Conservation (phyloP, 64 coral and sea anemone species). For the Dendronephthya gigantea region DNA sequence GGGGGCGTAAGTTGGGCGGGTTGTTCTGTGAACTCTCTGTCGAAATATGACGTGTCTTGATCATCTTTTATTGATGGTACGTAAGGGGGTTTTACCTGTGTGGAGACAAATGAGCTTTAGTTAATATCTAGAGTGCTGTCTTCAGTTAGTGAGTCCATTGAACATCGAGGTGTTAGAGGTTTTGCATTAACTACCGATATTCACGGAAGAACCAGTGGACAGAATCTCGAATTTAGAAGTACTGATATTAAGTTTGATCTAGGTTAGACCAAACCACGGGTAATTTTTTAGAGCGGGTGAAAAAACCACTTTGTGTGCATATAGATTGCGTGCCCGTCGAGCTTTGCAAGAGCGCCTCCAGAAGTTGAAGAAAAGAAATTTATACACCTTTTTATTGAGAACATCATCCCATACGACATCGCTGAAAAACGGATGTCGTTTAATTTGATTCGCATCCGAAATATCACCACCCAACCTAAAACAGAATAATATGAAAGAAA, state of each 20-base stretch:
- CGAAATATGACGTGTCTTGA: slow-evolving; percentile 90
- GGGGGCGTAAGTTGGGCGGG: slow-evolving; percentile 65
- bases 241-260: too few relatives aligned
- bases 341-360: background rate
- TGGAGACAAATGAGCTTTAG: background rate
- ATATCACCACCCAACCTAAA: slow-evolving; percentile 67
- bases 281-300: too few relatives aligned
- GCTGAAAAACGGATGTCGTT: slow-evolving; percentile 56
- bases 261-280: too few relatives aligned
- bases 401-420: slow-evolving; percentile 79
- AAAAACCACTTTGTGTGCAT: too few relatives aligned
- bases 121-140: background rate
- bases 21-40: slow-evolving; percentile 88
- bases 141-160: too few relatives aligned
- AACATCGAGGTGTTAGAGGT: too few relatives aligned
- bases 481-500: too few relatives aligned
- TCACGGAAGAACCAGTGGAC: too few relatives aligned
- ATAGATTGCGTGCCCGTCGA: too few relatives aligned
- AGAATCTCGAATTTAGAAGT: too few relatives aligned
- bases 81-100: slow-evolving; percentile 81
- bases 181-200: too few relatives aligned
- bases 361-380: background rate
- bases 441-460: slow-evolving; percentile 70
- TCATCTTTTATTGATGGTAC: slow-evolving; percentile 88
- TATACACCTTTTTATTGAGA: slow-evolving; percentile 51